phyloP scores from a whole-genome alignment of 2,113 vertebrate genomes.

The Lipophrys pholis region DNA sequence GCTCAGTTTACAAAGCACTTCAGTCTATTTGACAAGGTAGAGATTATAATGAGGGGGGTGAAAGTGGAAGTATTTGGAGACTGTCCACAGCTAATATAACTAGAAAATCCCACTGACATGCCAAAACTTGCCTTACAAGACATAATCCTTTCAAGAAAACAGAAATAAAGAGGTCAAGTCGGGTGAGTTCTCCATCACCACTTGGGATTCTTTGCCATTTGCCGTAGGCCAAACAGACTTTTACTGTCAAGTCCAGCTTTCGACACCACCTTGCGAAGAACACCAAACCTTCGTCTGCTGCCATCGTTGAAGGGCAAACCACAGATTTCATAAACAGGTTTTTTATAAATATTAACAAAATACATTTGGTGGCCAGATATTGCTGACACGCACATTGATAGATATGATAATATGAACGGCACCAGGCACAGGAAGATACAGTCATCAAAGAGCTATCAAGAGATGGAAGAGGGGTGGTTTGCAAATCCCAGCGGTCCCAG shows the following conservation, averaged over 20 bases:
- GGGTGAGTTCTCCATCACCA: conserved; percentile 20
- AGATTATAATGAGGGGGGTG: conserved; percentile 32
- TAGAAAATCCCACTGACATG: conserved; percentile 29
- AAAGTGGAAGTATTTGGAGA: conserved; percentile 12
- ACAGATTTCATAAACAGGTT: conserved; percentile 22
- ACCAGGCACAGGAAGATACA: conserved; percentile 39
- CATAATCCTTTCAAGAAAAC: conserved; percentile 22
- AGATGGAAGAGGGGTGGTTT: not conserved
- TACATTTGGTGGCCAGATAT: conserved; percentile 24
- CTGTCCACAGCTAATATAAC: not conserved
- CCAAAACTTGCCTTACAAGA: conserved; percentile 28
- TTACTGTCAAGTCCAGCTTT: conserved; percentile 44
- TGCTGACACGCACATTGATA: conserved; percentile 61
- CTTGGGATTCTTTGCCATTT: conserved; percentile 34
- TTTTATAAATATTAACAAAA: conserved; percentile 50
- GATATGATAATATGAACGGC: conserved; percentile 20
- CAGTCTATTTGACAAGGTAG: conserved; percentile 31
- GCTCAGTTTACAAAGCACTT: conserved; percentile 46
- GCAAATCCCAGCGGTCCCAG: conserved; percentile 27
- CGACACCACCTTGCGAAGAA: not conserved
- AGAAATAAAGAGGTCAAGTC: conserved; percentile 12
- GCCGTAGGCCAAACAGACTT: conserved; percentile 12
- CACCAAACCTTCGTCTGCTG: conserved; percentile 39
- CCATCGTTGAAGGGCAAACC: conserved; percentile 52
- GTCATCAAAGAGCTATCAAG: conserved; percentile 58